Percentiles rank a stretch among this genome's conserved stretches.
phyloP scores from a whole-genome alignment of 2,113 vertebrate genomes.

The Corythornis madagascariensis region DNA sequence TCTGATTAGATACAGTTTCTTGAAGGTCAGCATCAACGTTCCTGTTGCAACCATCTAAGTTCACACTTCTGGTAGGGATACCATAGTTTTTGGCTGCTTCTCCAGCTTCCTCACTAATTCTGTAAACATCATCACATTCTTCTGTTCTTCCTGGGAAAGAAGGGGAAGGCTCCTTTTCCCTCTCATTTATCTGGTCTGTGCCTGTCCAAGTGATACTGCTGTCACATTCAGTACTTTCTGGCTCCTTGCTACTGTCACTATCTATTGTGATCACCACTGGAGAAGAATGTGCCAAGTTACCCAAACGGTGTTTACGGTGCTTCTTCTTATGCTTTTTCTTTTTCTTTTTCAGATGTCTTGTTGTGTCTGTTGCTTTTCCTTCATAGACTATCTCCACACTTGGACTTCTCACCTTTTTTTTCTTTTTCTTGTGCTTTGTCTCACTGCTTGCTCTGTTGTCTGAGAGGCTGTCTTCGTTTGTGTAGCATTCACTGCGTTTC shows the following conservation, averaged over 20 bases:
- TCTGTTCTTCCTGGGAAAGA: not conserved
- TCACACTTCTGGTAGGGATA: not conserved
- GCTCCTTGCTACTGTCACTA: constrained; percentile 84
- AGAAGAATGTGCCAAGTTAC: constrained; percentile 47
- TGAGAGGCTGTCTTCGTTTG: constrained; percentile 65
- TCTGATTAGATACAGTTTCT: constrained; percentile 24
- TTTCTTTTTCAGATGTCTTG: constrained; percentile 84
- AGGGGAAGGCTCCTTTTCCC: not conserved
- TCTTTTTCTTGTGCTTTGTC: constrained; percentile 74
- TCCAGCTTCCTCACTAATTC: constrained; percentile 30
- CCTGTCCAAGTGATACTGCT: constrained; percentile 43
- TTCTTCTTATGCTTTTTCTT: constrained; percentile 93
- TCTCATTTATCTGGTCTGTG: not conserved
- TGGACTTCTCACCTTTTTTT: constrained; percentile 79
- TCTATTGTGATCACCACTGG: constrained; percentile 87
- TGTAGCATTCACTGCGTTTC: constrained; percentile 61
- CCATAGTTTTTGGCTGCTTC: not conserved
- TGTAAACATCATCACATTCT: constrained; percentile 46
- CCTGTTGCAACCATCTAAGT: constrained; percentile 7
- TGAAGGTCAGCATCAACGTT: not conserved
- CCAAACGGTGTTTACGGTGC: constrained; percentile 75
- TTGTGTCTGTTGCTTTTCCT: constrained; percentile 72
- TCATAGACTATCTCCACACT: constrained; percentile 86
- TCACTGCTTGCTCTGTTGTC: constrained; percentile 74
- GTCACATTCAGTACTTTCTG: constrained; percentile 16